Conservation (phyloP, 2,113 vertebrate species). For the Seriola aureovittata region DNA sequence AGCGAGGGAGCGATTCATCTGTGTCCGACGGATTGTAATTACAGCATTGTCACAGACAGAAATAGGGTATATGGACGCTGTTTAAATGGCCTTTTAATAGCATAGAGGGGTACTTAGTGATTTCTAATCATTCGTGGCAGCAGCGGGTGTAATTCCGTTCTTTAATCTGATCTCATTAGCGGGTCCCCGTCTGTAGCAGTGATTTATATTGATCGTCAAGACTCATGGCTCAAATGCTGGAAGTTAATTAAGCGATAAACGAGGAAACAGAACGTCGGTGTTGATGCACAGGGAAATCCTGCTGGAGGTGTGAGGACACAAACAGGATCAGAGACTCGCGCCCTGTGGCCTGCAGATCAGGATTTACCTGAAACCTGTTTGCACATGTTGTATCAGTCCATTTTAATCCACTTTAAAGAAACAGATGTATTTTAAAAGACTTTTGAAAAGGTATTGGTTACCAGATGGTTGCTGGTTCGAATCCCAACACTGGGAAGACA, state of each 20-base stretch:
- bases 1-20: conserved; percentile 16
- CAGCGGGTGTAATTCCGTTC: conserved; percentile 63
- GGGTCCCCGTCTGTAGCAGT: conserved; percentile 33
- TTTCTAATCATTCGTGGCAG: conserved; percentile 70
- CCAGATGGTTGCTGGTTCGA: too few relatives aligned
- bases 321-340: neutral
- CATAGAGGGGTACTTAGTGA: conserved; percentile 67
- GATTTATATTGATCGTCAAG: conserved; percentile 73
- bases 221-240: conserved; percentile 44
- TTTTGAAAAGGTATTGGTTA: too few relatives aligned
- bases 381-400: too few relatives aligned
- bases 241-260: conserved; percentile 78
- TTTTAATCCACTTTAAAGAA: too few relatives aligned
- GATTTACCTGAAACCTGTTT: too few relatives aligned
- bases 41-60: conserved; percentile 58
- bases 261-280: conserved; percentile 60
- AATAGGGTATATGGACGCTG: conserved; percentile 43
- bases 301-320: conserved; percentile 9
- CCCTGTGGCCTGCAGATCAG: too few relatives aligned
- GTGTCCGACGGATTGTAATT: conserved; percentile 47
- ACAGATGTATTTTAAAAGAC: too few relatives aligned
- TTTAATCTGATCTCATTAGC: conserved; percentile 77
- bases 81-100: conserved; percentile 77
- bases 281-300: conserved; percentile 22
- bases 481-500: too few relatives aligned